Evolutionary conservation across 2,888 invertebrate species (phyloP).

Genomic region (Tipula vernalis): DNA sequence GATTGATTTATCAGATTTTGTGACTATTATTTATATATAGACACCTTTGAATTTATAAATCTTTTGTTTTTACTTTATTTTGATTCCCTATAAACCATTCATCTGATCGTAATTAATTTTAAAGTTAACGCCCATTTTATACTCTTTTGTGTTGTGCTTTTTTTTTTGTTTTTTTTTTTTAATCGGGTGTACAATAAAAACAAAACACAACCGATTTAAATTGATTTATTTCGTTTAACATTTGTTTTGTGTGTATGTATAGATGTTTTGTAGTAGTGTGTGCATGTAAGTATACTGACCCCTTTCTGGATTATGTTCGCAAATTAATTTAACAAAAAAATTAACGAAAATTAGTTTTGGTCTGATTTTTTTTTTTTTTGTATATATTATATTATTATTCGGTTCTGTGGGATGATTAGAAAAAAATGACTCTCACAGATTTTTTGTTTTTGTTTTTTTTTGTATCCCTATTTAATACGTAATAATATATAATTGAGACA

Average conservation of each 20-base stretch:
- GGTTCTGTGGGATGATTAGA: neutral
- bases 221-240: neutral
- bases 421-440: neutral
- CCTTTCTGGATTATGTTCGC: neutral
- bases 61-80: neutral
- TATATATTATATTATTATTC: neutral
- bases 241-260: neutral
- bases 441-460: neutral
- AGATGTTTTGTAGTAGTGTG: neutral
- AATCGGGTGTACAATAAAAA: neutral
- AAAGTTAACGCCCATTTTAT: neutral
- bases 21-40: neutral
- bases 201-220: neutral
- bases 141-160: neutral
- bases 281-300: neutral
- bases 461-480: neutral
- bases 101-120: neutral
- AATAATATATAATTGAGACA: neutral
- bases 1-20: neutral
- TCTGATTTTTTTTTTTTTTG: neutral
- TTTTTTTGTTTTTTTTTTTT: neutral
- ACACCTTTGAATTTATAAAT: neutral
- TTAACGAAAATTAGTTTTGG: neutral
- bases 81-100: neutral
- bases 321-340: neutral